These are phyloP conservation scores for Dryoscopus gambensis DNA, from an alignment of 2,113 vertebrate species.

Conservation along the genomic window DNA sequence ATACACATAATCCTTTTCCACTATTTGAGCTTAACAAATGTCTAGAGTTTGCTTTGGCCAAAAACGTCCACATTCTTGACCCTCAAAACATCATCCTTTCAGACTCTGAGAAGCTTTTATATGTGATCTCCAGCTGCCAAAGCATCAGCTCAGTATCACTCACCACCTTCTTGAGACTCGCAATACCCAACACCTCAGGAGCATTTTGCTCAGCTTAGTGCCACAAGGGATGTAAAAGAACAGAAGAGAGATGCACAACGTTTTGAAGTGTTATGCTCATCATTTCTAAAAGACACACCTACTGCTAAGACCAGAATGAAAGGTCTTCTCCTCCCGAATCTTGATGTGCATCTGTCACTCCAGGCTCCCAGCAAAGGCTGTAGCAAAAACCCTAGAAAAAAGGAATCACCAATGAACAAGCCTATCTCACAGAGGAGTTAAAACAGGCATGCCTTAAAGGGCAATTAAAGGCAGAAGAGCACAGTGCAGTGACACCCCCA, in stretches of 20 bases:
- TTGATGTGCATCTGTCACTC: slow-evolving; percentile 94
- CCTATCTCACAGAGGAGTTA: background rate
- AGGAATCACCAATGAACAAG: background rate
- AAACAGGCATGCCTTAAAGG: background rate
- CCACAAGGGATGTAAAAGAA: background rate
- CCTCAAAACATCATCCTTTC: background rate
- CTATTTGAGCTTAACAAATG: background rate
- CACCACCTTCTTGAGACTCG: background rate
- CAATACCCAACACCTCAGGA: background rate
- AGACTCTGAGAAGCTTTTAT: background rate
- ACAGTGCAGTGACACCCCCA: background rate
- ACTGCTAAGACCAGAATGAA: slow-evolving; percentile 95
- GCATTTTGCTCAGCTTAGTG: background rate
- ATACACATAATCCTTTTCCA: background rate
- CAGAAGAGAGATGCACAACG: fast-evolving
- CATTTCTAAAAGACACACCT: slow-evolving; percentile 74
- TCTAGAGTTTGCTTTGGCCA: background rate
- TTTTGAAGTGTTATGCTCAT: background rate
- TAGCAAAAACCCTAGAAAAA: slow-evolving; percentile 86
- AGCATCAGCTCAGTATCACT: background rate
- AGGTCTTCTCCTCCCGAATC: slow-evolving; percentile 91
- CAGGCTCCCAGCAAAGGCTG: slow-evolving; percentile 94
- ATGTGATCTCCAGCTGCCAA: background rate
- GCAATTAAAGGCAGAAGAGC: background rate
- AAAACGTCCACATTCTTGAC: background rate